Evolutionary conservation across 2,113 vertebrate species (phyloP).

Genomic region (Nycticryphes semicollaris): DNA sequence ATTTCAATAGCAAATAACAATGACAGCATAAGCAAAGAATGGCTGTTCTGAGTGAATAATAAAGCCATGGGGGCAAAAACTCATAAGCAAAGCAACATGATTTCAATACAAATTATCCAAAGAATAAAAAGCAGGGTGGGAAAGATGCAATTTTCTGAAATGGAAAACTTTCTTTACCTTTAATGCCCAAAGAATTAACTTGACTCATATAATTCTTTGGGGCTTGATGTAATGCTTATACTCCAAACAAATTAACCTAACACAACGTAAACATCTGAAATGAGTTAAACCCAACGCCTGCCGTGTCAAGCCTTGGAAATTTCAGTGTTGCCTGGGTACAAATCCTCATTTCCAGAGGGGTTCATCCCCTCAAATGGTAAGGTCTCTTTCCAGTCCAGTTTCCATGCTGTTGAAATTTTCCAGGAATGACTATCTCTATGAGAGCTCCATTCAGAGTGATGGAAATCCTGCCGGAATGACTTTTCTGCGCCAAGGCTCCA

Average conservation of each 20-base stretch:
- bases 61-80: background rate
- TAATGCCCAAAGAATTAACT: background rate
- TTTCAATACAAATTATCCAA: background rate
- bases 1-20: background rate
- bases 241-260: background rate
- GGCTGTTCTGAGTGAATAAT: background rate
- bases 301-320: accelerated
- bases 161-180: background rate
- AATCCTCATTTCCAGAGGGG: background rate
- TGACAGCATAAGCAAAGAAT: background rate
- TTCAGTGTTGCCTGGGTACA: background rate
- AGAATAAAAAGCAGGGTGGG: background rate
- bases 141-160: background rate
- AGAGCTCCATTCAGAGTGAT: background rate
- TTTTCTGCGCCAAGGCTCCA: background rate
- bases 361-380: background rate
- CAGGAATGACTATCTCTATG: background rate
- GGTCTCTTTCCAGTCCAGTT: background rate
- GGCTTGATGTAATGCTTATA: background rate
- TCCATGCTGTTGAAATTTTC: background rate
- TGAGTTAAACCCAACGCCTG: background rate
- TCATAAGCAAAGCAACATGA: background rate
- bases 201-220: accelerated
- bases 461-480: background rate
- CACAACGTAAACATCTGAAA: background rate